Evolutionary conservation across 2,888 invertebrate genomes (phyloP).

Genomic region (Falcaria lacertinaria): DNA sequence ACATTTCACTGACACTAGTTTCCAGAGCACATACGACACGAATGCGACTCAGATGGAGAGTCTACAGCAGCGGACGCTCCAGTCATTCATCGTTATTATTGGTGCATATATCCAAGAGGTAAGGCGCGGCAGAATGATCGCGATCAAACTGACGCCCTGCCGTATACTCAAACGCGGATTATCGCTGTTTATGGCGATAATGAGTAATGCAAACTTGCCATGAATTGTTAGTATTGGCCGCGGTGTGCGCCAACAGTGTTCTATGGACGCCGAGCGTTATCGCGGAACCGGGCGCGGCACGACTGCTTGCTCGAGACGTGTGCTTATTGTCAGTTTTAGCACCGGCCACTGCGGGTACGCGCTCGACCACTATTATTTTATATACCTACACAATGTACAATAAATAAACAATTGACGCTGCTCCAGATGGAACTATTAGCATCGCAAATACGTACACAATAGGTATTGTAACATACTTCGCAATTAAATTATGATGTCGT

Average conservation of each 20-base stretch:
- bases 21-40: constrained; percentile 11
- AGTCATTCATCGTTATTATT: constrained; percentile 53
- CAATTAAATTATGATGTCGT: too few relatives aligned
- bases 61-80: constrained; percentile 29
- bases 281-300: constrained; percentile 47
- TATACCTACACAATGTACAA: constrained; percentile 53
- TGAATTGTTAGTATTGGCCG: constrained; percentile 42
- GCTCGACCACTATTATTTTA: constrained; percentile 42
- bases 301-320: constrained; percentile 44
- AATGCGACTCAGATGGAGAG: constrained; percentile 32
- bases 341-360: constrained; percentile 50
- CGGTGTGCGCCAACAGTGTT: constrained; percentile 39
- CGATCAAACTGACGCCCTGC: constrained; percentile 37
- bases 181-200: constrained; percentile 59
- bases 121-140: constrained; percentile 23
- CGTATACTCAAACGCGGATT: constrained; percentile 50
- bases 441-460: constrained; percentile 25
- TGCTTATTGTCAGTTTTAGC: constrained; percentile 38
- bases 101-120: constrained; percentile 35
- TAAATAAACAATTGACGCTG: constrained; percentile 55
- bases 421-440: constrained; percentile 30
- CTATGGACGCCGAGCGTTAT: constrained; percentile 54
- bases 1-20: constrained; percentile 40
- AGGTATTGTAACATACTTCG: constrained; percentile 13
- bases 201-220: constrained; percentile 61